A percentile compares a stretch with the other conserved stretches of the same genome.
phyloP scores from a whole-genome alignment of 2,888 invertebrate species.

The Synanthedon myopaeformis region DNA sequence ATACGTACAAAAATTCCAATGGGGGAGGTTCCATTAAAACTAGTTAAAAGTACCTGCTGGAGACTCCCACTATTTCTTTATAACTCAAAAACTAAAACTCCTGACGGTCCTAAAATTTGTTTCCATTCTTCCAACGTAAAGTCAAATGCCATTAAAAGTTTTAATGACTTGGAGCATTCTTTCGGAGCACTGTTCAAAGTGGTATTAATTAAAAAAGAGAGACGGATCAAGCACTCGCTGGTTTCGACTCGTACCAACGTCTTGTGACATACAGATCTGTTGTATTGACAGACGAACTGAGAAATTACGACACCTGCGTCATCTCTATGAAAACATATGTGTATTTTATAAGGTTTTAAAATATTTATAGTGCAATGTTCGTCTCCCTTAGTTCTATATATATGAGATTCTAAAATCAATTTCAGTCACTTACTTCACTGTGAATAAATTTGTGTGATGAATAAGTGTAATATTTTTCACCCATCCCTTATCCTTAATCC shows the following conservation, averaged over 20 bases:
- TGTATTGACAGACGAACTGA: too few relatives aligned
- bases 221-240: constrained; percentile 43
- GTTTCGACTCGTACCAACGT: constrained; percentile 25
- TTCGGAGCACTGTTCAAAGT: constrained; percentile 60
- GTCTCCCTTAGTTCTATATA: too few relatives aligned
- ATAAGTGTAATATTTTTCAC: too few relatives aligned
- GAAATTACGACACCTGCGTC: too few relatives aligned
- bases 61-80: constrained; percentile 10
- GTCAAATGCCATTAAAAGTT: constrained; percentile 68
- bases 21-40: constrained; percentile 3
- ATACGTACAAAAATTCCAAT: background rate
- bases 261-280: constrained; percentile 19
- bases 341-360: too few relatives aligned
- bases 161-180: constrained; percentile 68
- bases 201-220: constrained; percentile 68
- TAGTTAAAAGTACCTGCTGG: constrained; percentile 4
- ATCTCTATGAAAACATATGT: too few relatives aligned
- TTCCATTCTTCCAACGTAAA: constrained; percentile 40
- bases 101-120: constrained; percentile 51
- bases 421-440: too few relatives aligned
- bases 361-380: too few relatives aligned
- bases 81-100: constrained; percentile 35
- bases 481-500: too few relatives aligned
- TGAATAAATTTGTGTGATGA: too few relatives aligned
- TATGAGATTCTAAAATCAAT: too few relatives aligned